Percentiles rank a stretch among this genome's conserved stretches.
These are phyloP conservation scores for Acleris cristana DNA, from an alignment of 2,888 invertebrate species.

Conservation along the genomic window DNA sequence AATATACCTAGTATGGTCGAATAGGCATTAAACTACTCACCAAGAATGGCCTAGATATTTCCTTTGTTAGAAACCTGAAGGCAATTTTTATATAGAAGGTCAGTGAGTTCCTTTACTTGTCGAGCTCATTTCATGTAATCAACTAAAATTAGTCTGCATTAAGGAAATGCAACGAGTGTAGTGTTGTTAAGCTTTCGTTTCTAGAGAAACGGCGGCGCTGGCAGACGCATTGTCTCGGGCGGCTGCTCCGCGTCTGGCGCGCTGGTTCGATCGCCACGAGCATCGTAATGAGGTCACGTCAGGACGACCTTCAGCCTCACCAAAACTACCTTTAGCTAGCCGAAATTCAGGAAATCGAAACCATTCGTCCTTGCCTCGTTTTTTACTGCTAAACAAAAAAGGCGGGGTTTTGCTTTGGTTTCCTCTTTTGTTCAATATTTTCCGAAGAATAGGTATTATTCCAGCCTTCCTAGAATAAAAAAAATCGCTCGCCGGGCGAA, in stretches of 20 bases:
- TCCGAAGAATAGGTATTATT: no score
- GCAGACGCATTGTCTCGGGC: constrained; percentile 34
- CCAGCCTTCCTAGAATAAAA: background rate
- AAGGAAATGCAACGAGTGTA: background rate
- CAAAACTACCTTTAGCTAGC: constrained; percentile 5
- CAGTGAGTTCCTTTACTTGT: no score
- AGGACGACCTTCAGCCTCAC: constrained; percentile 52
- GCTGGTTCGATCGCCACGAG: constrained; percentile 53
- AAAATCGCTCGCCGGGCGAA: background rate
- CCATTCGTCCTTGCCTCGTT: background rate
- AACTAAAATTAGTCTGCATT: background rate
- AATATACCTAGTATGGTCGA: no score
- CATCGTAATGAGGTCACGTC: constrained; percentile 60
- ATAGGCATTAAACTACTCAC: no score
- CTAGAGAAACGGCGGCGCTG: constrained; percentile 15
- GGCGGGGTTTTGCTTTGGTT: no score
- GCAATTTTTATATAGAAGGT: no score
- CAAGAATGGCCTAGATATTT: no score
- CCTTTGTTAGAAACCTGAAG: no score
- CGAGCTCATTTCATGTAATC: no score
- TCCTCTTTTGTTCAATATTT: no score
- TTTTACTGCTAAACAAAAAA: no score
- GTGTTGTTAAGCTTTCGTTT: constrained; percentile 7
- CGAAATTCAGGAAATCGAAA: constrained; percentile 5
- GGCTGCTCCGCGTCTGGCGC: constrained; percentile 32